Base-by-base conservation (phyloP, 2,113 vertebrate genomes). In the Percina caprodes region DNA sequence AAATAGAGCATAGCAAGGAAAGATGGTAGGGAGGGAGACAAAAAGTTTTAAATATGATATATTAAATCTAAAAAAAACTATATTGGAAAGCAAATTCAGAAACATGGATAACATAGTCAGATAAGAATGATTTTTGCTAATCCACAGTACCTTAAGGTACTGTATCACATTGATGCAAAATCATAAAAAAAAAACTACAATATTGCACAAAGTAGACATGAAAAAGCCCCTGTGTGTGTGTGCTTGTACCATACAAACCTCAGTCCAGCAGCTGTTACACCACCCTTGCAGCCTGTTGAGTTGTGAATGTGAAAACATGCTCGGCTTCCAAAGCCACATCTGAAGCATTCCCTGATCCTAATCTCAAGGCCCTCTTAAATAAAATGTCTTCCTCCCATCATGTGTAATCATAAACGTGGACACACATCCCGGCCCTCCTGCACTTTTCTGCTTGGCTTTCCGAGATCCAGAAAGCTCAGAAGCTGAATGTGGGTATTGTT, bases 401-500 rank as follows among this genome's bases (percentile, higher is more conserved):
- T 81, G 75, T 74, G 85, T 67, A 91, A 90, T 91, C 89, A 90
- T 80, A 73, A 87, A 85, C 61, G 60, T 67, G 60, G 78, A 90
- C 82, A 81, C 85, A 89, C 85, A 80, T 79, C 82, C 79, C 58
- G 42, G 26, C 14, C 0, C 72, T 90, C 67, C 59, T 33, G 61
- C 73, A 74, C 79, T 69, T 89, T 86, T 86, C 79, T 54, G 26
- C 74, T 66, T n/a, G 1, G 55, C 15, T 11, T 18, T 76, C 39
- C 2, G 24, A 69, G 75, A 83, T 62, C 39, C 77, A 55, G 79
- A 6, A 51, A 61, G 70, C 81, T 70, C 35, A 0, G 26, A 1
- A 45, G 45, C 87, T 92, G 89, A 94, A 93, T 94, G 90, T 14
- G 45, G 60, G 71, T 78, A 88, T 92, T 93, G 92, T 93, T 90